Percentiles rank a stretch among this genome's conserved stretches.
Conservation (phyloP, 2,113 vertebrate genomes). For the Perca flavescens region DNA sequence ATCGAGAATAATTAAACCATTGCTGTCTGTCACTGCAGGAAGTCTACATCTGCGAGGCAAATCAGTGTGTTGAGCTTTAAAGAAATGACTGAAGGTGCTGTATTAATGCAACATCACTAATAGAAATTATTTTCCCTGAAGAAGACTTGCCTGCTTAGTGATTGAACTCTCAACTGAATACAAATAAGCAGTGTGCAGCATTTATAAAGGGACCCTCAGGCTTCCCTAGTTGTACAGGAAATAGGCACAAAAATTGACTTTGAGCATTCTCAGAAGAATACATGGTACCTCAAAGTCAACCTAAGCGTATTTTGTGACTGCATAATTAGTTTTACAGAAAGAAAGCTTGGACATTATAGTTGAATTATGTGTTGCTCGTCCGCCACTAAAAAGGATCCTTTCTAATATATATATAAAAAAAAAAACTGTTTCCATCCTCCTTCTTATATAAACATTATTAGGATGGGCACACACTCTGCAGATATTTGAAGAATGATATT, state of each 20-base stretch:
- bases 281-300: slow-evolving; percentile 48
- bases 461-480: slow-evolving; percentile 2
- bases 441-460: slow-evolving; percentile 20
- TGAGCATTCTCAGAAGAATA: slow-evolving; percentile 56
- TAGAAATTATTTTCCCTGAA: slow-evolving; percentile 70
- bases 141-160: slow-evolving; percentile 63
- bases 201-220: slow-evolving; percentile 54
- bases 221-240: slow-evolving; percentile 27
- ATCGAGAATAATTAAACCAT: slow-evolving; percentile 65
- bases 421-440: not conserved
- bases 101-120: slow-evolving; percentile 75
- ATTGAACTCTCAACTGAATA: slow-evolving; percentile 65
- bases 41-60: slow-evolving; percentile 58
- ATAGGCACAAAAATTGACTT: slow-evolving; percentile 44
- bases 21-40: slow-evolving; percentile 47
- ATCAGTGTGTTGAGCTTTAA: slow-evolving; percentile 60
- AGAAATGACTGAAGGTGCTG: slow-evolving; percentile 65
- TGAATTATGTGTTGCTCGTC: slow-evolving; percentile 25
- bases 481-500: slow-evolving; percentile 22
- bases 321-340: slow-evolving; percentile 31
- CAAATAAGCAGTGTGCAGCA: slow-evolving; percentile 52
- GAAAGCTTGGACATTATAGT: not conserved
- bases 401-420: not conserved
- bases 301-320: slow-evolving; percentile 1
- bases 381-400: not conserved